These are phyloP conservation scores for Leucozona laternaria DNA, from an alignment of 2,888 invertebrate species.

Conservation along the genomic window DNA sequence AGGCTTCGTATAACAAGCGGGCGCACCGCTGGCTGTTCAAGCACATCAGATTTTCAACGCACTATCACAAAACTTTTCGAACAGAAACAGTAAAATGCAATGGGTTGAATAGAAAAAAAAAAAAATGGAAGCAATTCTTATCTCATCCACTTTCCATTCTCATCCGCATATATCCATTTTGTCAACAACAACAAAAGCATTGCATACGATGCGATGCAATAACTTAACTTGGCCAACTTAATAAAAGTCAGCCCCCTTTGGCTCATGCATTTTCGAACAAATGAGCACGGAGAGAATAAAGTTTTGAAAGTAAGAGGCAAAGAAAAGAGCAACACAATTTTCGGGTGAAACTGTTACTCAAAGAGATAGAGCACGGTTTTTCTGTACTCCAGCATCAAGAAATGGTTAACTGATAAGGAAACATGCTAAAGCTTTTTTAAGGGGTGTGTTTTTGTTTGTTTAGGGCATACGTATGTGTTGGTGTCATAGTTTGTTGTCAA, in stretches of 20 bases:
- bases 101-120: slow-evolving; percentile 25
- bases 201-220: slow-evolving; percentile 48
- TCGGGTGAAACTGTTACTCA: background rate
- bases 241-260: slow-evolving; percentile 34
- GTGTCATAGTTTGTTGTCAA: slow-evolving; percentile 67
- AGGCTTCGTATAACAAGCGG: slow-evolving; percentile 20
- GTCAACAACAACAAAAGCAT: slow-evolving; percentile 47
- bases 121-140: slow-evolving; percentile 38
- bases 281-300: slow-evolving; percentile 38
- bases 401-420: slow-evolving; percentile 68
- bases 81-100: slow-evolving; percentile 38
- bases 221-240: slow-evolving; percentile 62
- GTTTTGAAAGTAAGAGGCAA: background rate
- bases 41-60: slow-evolving; percentile 46
- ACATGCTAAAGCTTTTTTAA: slow-evolving; percentile 64
- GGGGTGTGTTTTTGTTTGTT: slow-evolving; percentile 76
- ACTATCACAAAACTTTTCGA: slow-evolving; percentile 47
- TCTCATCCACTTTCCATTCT: slow-evolving; percentile 56
- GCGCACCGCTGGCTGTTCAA: background rate
- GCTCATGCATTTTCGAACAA: slow-evolving; percentile 62
- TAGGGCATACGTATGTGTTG: slow-evolving; percentile 48
- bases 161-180: slow-evolving; percentile 29
- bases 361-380: slow-evolving; percentile 10
- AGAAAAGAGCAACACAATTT: background rate
- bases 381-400: slow-evolving; percentile 7